phyloP scores from a whole-genome alignment of 2,113 vertebrate species.

The Larimichthys polyactis region DNA sequence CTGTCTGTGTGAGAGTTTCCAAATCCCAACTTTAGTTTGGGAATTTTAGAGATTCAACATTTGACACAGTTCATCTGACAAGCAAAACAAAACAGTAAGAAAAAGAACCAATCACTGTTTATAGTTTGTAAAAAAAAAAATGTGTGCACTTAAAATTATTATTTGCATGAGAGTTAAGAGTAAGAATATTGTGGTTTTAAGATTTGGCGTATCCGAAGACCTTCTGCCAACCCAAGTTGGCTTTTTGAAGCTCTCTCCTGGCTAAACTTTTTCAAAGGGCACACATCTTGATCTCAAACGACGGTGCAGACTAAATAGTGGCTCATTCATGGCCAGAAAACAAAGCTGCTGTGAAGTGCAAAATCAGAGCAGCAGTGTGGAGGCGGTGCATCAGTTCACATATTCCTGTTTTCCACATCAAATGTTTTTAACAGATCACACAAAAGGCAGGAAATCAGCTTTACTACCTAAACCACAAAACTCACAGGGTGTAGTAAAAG shows the following conservation, averaged over 20 bases:
- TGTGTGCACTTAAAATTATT: neutral
- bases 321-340: conserved; percentile 19
- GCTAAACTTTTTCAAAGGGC: neutral
- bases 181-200: no score
- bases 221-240: neutral
- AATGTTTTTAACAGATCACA: conserved; percentile 44
- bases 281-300: neutral
- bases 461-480: conserved; percentile 35
- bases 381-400: conserved; percentile 8
- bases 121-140: neutral
- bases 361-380: conserved; percentile 15
- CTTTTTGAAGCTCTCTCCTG: neutral
- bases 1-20: neutral
- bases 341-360: conserved; percentile 30
- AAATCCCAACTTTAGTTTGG: no score
- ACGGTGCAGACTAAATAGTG: neutral
- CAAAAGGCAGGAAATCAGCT: conserved; percentile 63
- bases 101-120: neutral
- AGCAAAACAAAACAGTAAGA: neutral
- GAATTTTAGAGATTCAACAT: no score
- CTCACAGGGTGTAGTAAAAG: neutral
- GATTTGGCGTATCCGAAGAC: neutral
- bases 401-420: conserved; percentile 60
- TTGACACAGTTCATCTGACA: neutral
- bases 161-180: neutral